These are phyloP conservation scores for Furcifer pardalis DNA, from an alignment of 2,797 vertebrate genomes.

Conservation along the genomic window DNA sequence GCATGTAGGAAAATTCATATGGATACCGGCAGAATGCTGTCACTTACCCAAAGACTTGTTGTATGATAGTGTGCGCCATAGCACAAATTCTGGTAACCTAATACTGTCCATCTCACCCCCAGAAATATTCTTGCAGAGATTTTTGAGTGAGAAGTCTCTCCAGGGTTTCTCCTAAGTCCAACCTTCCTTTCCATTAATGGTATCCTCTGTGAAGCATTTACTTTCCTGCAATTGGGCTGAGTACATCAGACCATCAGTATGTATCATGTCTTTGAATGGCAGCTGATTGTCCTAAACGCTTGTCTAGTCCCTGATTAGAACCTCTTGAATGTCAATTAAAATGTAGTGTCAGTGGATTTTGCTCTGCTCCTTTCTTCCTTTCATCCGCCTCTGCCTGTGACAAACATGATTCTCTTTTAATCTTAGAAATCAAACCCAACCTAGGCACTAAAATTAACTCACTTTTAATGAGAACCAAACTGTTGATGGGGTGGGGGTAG, in stretches of 20 bases:
- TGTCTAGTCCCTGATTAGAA: slow-evolving; percentile 63
- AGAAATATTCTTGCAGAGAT: too few species aligned
- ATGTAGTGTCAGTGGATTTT: slow-evolving; percentile 54
- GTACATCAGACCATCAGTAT: background rate
- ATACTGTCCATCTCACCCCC: too few species aligned
- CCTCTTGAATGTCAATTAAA: slow-evolving; percentile 63
- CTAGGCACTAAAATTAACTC: slow-evolving; percentile 46
- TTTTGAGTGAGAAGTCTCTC: slow-evolving; percentile 2
- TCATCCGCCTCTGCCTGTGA: slow-evolving; percentile 39
- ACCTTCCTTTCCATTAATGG: rapidly evolving
- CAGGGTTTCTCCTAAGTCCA: background rate
- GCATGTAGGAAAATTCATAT: background rate
- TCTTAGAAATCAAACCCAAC: slow-evolving; percentile 56
- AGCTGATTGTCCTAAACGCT: slow-evolving; percentile 53
- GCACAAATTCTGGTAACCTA: too few species aligned
- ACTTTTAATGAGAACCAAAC: slow-evolving; percentile 50
- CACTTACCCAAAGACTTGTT: too few species aligned
- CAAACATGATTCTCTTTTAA: slow-evolving; percentile 52
- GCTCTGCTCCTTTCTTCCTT: slow-evolving; percentile 54
- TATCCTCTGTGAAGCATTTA: rapidly evolving
- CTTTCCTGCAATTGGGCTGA: rapidly evolving
- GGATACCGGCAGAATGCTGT: too few species aligned
- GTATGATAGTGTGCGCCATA: too few species aligned
- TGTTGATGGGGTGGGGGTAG: slow-evolving; percentile 22
- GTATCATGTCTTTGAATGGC: slow-evolving; percentile 24